Conservation (phyloP, 2,888 invertebrate genomes). For the Drosophila birchii region DNA sequence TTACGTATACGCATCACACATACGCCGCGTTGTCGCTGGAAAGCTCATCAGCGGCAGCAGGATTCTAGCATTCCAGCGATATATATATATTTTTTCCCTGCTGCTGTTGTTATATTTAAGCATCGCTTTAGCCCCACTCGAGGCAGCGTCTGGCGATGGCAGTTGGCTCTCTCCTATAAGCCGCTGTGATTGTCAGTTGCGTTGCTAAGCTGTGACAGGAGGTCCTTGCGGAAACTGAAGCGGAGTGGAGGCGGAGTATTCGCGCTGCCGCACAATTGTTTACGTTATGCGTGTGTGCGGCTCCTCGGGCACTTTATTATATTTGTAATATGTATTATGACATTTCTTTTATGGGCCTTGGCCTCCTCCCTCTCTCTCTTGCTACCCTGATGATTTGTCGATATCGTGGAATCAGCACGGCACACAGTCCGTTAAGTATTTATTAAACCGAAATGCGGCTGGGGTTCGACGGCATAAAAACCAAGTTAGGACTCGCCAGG, state of each 20-base stretch:
- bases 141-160: conserved; percentile 38
- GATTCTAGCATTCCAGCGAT: conserved; percentile 9
- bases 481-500: conserved; percentile 46
- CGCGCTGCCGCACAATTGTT: conserved; percentile 71
- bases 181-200: conserved; percentile 50
- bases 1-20: conserved; percentile 74
- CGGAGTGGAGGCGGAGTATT: conserved; percentile 24
- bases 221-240: conserved; percentile 22
- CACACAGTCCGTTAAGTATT: conserved; percentile 29
- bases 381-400: conserved; percentile 54
- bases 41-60: conserved; percentile 33
- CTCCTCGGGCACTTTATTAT: conserved; percentile 75
- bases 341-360: conserved; percentile 61
- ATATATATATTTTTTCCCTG: conserved; percentile 17
- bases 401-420: conserved; percentile 34
- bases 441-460: conserved; percentile 55
- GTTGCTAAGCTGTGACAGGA: conserved; percentile 40
- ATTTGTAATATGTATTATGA: conserved; percentile 77
- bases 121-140: conserved; percentile 72
- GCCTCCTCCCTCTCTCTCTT: neutral
- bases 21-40: conserved; percentile 66
- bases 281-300: conserved; percentile 51
- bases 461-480: conserved; percentile 52
- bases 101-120: conserved; percentile 68
- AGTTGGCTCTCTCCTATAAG: conserved; percentile 40